Percentiles rank a stretch among this genome's conserved stretches.
Evolutionary conservation across 2,888 invertebrate species (phyloP).

Genomic region (Conomelus anceps): DNA sequence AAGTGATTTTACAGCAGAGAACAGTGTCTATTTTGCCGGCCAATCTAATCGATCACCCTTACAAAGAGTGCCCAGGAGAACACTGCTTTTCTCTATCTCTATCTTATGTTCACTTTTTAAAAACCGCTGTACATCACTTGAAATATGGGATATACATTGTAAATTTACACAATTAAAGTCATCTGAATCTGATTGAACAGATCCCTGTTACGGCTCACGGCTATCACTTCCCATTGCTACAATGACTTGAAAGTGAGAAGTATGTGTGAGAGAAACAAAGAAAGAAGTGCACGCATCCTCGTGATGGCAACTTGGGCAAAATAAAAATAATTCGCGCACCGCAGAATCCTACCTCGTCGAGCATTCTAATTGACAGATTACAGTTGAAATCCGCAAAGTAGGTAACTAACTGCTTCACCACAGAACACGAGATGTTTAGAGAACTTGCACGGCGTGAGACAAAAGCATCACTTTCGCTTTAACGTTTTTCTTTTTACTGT

Average conservation of each 20-base stretch:
- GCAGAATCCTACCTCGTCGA: neutral
- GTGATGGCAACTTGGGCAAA: neutral
- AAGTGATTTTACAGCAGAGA: too few relatives aligned
- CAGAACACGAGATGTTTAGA: conserved; percentile 8
- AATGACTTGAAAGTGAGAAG: neutral
- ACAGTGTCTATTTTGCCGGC: too few relatives aligned
- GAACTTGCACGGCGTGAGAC: neutral
- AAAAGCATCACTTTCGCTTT: neutral
- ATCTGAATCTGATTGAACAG: too few relatives aligned
- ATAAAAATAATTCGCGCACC: neutral
- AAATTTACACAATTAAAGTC: too few relatives aligned
- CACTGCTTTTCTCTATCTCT: too few relatives aligned
- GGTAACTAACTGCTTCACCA: conserved; percentile 1
- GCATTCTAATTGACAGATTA: neutral
- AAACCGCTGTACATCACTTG: too few relatives aligned
- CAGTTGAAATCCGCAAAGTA: neutral
- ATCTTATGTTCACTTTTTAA: too few relatives aligned
- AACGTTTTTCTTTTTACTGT: neutral
- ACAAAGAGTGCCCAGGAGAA: too few relatives aligned
- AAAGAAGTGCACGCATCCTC: neutral
- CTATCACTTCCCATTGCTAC: too few relatives aligned
- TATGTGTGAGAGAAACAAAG: conserved; percentile 13
- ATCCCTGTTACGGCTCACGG: too few relatives aligned
- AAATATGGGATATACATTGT: too few relatives aligned
- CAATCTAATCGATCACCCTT: too few relatives aligned